Conservation (phyloP, 2,113 vertebrate genomes). For the Sterna hirundo region DNA sequence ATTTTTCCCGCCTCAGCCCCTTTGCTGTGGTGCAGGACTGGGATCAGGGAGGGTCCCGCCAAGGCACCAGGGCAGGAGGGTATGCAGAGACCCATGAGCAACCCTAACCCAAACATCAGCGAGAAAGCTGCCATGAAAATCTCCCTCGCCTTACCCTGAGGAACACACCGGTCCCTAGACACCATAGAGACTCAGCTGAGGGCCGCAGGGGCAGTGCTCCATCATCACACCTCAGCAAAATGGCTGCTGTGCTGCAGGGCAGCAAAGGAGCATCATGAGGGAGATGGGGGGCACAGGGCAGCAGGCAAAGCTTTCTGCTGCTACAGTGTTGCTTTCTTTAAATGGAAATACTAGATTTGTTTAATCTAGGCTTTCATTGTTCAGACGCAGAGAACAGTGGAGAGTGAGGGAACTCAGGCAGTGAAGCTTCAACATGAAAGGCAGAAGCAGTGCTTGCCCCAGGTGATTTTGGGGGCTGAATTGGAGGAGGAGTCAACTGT, state of each 20-base stretch:
- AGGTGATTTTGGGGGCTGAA: not conserved
- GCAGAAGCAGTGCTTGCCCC: not conserved
- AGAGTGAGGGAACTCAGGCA: not conserved
- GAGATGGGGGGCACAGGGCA: fast-evolving
- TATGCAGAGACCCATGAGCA: not conserved
- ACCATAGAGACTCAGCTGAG: not conserved
- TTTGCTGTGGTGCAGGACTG: not conserved
- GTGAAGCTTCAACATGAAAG: fast-evolving
- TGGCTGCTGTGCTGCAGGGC: not conserved
- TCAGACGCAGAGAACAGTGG: not conserved
- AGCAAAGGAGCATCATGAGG: fast-evolving
- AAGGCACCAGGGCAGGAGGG: too few relatives aligned
- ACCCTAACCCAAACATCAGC: fast-evolving
- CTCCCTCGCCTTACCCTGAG: not conserved
- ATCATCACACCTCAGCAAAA: not conserved
- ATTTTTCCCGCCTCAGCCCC: not conserved
- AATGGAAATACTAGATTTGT: not conserved
- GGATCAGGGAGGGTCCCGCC: fast-evolving
- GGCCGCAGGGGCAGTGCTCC: fast-evolving
- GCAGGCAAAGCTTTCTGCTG: not conserved
- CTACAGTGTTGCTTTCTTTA: not conserved
- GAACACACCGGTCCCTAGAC: not conserved
- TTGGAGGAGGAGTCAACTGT: not conserved
- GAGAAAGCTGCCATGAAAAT: not conserved
- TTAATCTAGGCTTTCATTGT: not conserved